Percentiles rank a stretch among this genome's conserved stretches.
These are phyloP conservation scores for Schizothorax lantsangensis DNA, from an alignment of 2,797 vertebrate species.

Conservation along the genomic window DNA sequence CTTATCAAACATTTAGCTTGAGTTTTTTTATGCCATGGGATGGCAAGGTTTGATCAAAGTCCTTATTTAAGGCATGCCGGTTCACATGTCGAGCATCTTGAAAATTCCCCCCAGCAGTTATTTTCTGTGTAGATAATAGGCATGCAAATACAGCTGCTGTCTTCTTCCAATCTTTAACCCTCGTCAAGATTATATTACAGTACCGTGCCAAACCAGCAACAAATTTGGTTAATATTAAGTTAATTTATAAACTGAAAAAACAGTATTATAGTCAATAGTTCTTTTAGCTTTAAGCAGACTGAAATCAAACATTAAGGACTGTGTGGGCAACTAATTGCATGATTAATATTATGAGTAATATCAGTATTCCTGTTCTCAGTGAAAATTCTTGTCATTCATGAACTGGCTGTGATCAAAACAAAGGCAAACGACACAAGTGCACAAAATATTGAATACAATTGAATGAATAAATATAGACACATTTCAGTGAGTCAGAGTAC, in stretches of 20 bases:
- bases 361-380: neutral
- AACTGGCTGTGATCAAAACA: neutral
- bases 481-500: neutral
- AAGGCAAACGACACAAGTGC: neutral
- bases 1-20: neutral
- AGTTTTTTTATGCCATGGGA: neutral
- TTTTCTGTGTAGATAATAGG: neutral
- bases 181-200: too few species aligned
- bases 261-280: neutral
- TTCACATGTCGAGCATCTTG: neutral
- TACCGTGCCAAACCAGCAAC: neutral
- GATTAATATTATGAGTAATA: neutral
- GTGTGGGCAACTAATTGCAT: neutral
- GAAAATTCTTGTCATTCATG: neutral
- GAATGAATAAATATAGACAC: neutral
- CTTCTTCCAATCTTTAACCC: neutral
- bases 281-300: neutral
- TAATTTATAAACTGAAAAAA: neutral
- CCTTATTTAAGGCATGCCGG: neutral
- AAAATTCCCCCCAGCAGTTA: neutral
- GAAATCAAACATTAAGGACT: constrained; percentile 5
- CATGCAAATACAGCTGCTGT: neutral
- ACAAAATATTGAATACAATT: neutral
- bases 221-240: too few species aligned
- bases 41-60: constrained; percentile 19